Evolutionary conservation across 2,797 vertebrate species (phyloP).

Genomic region (Eutrigla gurnardus): DNA sequence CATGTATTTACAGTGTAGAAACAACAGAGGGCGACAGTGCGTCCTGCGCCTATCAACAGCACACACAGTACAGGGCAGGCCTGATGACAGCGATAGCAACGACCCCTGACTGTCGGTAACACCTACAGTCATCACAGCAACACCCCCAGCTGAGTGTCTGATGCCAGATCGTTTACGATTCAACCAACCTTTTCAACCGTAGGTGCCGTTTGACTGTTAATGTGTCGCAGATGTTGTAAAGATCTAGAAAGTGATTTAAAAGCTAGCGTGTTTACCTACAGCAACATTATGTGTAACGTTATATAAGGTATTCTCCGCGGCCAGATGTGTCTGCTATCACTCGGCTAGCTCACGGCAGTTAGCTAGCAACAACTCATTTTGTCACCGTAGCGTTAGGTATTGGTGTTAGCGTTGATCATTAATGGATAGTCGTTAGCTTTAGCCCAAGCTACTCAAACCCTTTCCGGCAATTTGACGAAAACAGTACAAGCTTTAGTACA

Average conservation of each 20-base stretch:
- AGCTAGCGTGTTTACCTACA: background rate
- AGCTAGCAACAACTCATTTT: conserved; percentile 38
- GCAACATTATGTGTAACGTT: background rate
- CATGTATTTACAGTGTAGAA: background rate
- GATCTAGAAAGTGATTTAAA: rapidly evolving
- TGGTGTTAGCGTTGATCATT: background rate
- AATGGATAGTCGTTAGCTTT: background rate
- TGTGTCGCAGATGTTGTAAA: background rate
- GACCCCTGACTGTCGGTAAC: conserved; percentile 29
- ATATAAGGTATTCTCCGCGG: background rate
- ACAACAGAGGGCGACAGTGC: conserved; percentile 52
- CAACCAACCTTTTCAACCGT: conserved; percentile 31
- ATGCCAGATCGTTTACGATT: conserved; percentile 25
- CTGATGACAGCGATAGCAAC: conserved; percentile 26
- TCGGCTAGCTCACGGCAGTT: conserved; percentile 61
- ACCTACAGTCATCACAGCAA: conserved; percentile 36
- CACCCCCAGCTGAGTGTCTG: conserved; percentile 56
- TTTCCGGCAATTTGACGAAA: background rate
- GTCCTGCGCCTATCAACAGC: rapidly evolving
- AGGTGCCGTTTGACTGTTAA: conserved; percentile 14
- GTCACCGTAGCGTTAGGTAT: background rate
- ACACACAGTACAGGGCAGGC: background rate
- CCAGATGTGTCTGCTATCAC: conserved; percentile 57
- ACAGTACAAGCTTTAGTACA: too few species aligned
- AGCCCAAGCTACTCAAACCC: background rate